Percentiles rank a stretch among this genome's conserved stretches.
Conservation (phyloP, 2,113 vertebrate genomes). For the Dicerorhinus sumatrensis region DNA sequence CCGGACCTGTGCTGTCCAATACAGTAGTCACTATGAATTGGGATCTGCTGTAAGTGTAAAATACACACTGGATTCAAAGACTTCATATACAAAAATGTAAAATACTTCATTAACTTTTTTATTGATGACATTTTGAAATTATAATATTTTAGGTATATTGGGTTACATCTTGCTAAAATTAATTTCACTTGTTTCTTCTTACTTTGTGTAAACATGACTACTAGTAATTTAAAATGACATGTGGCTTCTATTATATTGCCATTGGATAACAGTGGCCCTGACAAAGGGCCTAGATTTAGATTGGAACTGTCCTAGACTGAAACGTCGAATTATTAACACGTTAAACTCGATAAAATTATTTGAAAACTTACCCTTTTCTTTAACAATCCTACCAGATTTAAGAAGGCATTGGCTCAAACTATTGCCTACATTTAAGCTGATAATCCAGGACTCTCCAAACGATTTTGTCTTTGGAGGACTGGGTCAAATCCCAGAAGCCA, state of each 20-base stretch:
- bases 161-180: not conserved
- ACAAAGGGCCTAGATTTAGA: not conserved
- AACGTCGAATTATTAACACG: not conserved
- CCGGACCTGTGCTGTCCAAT: not conserved
- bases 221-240: not conserved
- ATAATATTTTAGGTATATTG: not conserved
- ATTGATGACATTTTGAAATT: not conserved
- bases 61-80: not conserved
- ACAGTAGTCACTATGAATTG: not conserved
- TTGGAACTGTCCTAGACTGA: not conserved
- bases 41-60: not conserved
- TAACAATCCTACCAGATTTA: not conserved
- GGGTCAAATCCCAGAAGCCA: not conserved
- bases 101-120: not conserved
- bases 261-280: not conserved
- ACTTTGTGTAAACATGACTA: not conserved
- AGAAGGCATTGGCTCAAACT: not conserved
- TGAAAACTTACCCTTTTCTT: not conserved
- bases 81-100: not conserved
- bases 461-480: not conserved
- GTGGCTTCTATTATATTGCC: not conserved
- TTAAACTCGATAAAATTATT: slow-evolving; percentile 34
- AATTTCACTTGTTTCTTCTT: slow-evolving; percentile 32
- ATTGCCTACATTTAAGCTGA: not conserved
- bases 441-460: not conserved